Conservation (phyloP, 35 echinoderm and acorn worm genomes). For the Acanthaster planci region DNA sequence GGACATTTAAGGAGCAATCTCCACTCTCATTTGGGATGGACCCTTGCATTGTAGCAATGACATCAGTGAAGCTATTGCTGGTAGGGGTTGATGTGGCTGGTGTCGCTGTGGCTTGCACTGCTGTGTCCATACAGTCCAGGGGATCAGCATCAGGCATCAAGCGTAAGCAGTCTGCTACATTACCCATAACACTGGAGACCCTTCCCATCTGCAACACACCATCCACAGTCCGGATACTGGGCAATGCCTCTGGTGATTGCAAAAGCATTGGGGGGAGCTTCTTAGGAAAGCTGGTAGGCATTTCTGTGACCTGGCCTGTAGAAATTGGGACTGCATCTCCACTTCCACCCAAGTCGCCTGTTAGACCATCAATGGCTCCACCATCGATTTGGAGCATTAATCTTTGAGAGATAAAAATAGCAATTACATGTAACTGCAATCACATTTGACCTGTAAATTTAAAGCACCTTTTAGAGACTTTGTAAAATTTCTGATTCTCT, state of each 20-base stretch:
- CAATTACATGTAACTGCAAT: not conserved
- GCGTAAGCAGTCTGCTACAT: not conserved
- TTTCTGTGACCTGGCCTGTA: not conserved
- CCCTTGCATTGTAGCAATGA: not conserved
- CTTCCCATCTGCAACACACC: slow-evolving; percentile 13
- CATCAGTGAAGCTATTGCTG: not conserved
- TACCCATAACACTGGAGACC: slow-evolving; percentile 4
- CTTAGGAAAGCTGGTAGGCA: not conserved
- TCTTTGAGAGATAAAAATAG: not conserved
- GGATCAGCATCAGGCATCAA: slow-evolving; percentile 10
- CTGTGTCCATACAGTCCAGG: not conserved
- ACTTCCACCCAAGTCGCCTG: not conserved
- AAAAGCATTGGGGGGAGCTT: not conserved
- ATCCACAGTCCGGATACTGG: not conserved
- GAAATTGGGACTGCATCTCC: not conserved
- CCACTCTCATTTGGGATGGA: not conserved
- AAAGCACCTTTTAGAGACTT: no score
- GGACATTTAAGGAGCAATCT: not conserved
- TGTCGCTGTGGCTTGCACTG: not conserved
- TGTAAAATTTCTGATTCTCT: no score
- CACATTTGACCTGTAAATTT: no score
- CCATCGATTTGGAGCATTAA: not conserved
- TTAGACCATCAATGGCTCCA: slow-evolving; percentile 10
- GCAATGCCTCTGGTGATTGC: not conserved
- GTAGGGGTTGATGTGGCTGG: not conserved